These are phyloP conservation scores for Tachina fera DNA, from an alignment of 2,888 invertebrate genomes.

Conservation along the genomic window DNA sequence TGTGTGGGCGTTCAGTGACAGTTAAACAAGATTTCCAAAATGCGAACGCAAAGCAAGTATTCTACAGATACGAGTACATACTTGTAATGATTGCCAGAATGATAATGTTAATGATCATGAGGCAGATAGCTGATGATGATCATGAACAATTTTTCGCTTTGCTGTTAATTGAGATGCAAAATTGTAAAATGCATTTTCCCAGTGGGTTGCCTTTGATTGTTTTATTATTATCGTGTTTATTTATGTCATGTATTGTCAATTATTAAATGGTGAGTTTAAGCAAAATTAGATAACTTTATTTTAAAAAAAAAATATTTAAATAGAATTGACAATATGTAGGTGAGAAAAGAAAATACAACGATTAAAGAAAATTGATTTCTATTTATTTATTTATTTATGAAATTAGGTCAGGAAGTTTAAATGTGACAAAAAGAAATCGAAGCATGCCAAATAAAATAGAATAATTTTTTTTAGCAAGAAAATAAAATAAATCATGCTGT, in stretches of 20 bases:
- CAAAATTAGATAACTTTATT: slow-evolving; percentile 18
- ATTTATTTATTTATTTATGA: not conserved
- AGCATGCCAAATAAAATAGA: too few relatives aligned
- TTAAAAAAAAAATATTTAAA: not conserved
- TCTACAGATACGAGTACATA: not conserved
- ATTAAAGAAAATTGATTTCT: slow-evolving; percentile 9
- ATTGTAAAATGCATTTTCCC: slow-evolving; percentile 34
- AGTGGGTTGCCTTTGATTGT: slow-evolving; percentile 56
- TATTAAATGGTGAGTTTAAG: slow-evolving; percentile 34
- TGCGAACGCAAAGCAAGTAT: slow-evolving; percentile 15
- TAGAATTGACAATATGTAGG: not conserved
- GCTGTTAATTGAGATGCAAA: slow-evolving; percentile 66
- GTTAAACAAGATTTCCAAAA: slow-evolving; percentile 41
- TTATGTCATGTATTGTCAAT: slow-evolving; percentile 45
- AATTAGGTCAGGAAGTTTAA: slow-evolving; percentile 4
- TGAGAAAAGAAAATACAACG: not conserved
- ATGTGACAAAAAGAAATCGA: not conserved
- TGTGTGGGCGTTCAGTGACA: slow-evolving; percentile 65
- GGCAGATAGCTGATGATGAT: not conserved
- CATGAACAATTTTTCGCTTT: slow-evolving; percentile 4
- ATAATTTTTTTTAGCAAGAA: too few relatives aligned
- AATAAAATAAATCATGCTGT: too few relatives aligned
- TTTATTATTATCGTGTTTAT: slow-evolving; percentile 47
- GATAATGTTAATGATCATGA: not conserved
- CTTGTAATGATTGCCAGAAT: slow-evolving; percentile 2